Evolutionary conservation across 2,888 invertebrate species (phyloP), one percentile per base, ranked within the genome.

Genomic region (Lucinisca nassula): DNA sequence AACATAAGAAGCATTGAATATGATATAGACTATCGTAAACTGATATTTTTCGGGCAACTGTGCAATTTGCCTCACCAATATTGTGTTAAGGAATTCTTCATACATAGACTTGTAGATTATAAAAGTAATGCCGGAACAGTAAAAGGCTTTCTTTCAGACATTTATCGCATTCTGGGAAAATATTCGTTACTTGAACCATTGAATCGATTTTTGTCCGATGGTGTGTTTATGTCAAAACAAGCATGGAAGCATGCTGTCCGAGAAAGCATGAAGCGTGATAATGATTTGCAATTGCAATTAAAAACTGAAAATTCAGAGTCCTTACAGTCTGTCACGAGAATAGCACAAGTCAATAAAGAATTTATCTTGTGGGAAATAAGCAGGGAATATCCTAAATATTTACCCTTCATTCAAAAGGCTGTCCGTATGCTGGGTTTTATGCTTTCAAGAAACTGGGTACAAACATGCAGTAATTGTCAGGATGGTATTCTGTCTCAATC

Each of bases 61-160:
- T 70, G 70, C n/a, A 12, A 30, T 30, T 21, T 70, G 10, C 70
- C 32, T 21, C 12, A 24, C 6, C 12, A 30, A 12, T 70, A 70
- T 70, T 4, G 12, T 4, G 80, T 73, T 14, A 80, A 74, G 55
- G 21, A 58, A 24, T 21, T 80, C 12, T 80, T 80, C 35, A 45
- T n/a, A 32, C 17, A 40, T n/a, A 32, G 79, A 49, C 72, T 72
- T 55, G 8, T 55, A 6, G 21, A 55, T 21, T 55, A 14, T 55
- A n/a, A 21, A 14, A 55, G n/a, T 55, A 4, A 8, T 8, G n/a
- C 21, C 4, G 21, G n/a, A n/a, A 14, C 17, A 14, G 4, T 8
- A 12, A 6, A n/a, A 27, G 70, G 70, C 17, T 70, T 30, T 30
- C 12, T 70, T 14, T 30, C 70, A 30, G 70, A 70, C 27, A 35